Conservation (phyloP, 2,888 invertebrate genomes). For the Acronicta psi region DNA sequence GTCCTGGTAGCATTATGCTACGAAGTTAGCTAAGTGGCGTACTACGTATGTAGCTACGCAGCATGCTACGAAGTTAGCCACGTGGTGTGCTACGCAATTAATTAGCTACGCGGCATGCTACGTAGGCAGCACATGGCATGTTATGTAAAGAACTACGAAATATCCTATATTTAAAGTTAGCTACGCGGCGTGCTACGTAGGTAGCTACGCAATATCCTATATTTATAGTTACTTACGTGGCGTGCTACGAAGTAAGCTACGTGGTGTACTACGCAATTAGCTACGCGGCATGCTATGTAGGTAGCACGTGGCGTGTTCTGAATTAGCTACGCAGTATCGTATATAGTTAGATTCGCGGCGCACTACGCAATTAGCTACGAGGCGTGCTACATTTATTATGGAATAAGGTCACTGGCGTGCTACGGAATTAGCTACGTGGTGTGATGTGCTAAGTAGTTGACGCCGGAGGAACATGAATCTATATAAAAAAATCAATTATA, state of each 20-base stretch:
- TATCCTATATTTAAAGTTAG: no score
- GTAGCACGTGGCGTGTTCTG: no score
- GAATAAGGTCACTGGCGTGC: background rate
- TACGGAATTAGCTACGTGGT: background rate
- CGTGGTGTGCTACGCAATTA: conserved; percentile 1
- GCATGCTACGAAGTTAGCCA: background rate
- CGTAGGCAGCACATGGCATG: no score
- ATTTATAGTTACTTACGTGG: background rate
- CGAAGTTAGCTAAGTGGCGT: background rate
- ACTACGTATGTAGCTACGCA: background rate
- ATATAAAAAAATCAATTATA: no score
- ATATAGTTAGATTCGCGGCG: background rate
- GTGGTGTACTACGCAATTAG: background rate
- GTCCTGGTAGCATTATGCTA: no score
- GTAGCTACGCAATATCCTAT: background rate
- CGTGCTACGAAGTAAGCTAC: conserved; percentile 1
- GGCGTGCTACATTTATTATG: no score
- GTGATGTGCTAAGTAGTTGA: no score
- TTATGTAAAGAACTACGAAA: no score
- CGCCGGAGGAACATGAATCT: no score
- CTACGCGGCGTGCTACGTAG: background rate
- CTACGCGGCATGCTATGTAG: conserved; percentile 1
- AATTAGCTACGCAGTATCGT: no score
- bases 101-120: conserved; percentile 1
- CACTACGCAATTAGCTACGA: background rate